Conservation (phyloP, 2,113 vertebrate genomes). For the Columba janthina region DNA sequence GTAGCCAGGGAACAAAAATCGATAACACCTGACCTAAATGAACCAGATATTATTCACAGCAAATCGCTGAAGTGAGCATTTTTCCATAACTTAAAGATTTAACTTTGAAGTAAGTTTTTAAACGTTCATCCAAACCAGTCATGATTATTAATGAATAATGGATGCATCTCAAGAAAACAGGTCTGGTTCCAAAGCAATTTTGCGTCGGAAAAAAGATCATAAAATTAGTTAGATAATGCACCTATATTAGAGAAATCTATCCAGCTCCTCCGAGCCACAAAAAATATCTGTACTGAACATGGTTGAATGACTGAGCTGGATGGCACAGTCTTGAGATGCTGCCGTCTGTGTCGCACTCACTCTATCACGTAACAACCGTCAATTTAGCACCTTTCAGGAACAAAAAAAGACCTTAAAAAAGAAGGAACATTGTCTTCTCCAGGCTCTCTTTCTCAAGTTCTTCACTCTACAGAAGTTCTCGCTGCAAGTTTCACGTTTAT, state of each 20-base stretch:
- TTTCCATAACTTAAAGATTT: neutral
- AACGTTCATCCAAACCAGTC: constrained; percentile 11
- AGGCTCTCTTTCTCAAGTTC: neutral
- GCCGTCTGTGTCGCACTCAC: neutral
- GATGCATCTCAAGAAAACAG: neutral
- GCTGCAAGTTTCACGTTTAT: neutral
- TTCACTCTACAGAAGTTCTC: neutral
- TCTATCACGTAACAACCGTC: neutral
- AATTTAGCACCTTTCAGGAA: neutral
- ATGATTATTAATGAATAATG: constrained; percentile 14
- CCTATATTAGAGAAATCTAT: neutral
- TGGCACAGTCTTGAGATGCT: neutral
- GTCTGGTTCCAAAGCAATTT: neutral
- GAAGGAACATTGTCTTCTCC: neutral
- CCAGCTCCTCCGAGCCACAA: neutral
- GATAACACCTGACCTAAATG: constrained; percentile 38
- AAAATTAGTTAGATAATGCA: neutral
- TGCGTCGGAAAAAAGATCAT: neutral
- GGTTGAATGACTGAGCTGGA: neutral
- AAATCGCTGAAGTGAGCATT: constrained; percentile 1
- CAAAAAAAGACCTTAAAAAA: neutral
- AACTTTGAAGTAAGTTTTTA: constrained; percentile 35
- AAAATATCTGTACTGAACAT: neutral
- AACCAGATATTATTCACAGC: neutral
- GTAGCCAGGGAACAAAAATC: constrained; percentile 37